phyloP scores from a whole-genome alignment of 2,797 vertebrate genomes.

The Hypotaenidia okinawae region DNA sequence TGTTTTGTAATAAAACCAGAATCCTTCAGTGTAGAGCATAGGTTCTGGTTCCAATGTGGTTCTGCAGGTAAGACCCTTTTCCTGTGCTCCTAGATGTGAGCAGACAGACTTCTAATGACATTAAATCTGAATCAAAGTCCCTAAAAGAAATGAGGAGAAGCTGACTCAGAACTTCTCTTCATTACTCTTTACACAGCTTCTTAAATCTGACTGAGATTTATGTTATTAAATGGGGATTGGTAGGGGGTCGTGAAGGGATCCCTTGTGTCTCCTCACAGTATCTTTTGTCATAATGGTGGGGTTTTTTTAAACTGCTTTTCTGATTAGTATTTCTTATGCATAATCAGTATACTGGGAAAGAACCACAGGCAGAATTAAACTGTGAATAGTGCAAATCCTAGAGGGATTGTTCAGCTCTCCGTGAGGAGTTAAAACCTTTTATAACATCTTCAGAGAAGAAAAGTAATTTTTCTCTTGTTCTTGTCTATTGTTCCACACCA shows the following conservation, averaged over 20 bases:
- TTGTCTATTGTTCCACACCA: not conserved
- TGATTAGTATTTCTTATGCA: not conserved
- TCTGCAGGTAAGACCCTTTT: not conserved
- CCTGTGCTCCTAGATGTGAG: not conserved
- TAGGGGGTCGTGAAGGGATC: not conserved
- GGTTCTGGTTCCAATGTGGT: not conserved
- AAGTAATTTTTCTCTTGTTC: not conserved
- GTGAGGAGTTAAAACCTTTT: constrained; percentile 9
- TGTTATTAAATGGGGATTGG: not conserved
- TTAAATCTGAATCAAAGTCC: not conserved
- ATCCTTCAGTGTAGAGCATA: not conserved
- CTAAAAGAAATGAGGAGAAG: not conserved
- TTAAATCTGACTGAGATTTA: not conserved
- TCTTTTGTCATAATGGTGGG: accelerated
- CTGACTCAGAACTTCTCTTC: not conserved
- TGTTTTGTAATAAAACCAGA: not conserved
- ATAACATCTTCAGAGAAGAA: not conserved
- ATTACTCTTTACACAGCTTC: not conserved
- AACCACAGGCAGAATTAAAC: not conserved
- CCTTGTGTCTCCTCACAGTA: not conserved
- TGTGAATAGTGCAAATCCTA: not conserved
- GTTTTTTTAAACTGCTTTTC: not conserved
- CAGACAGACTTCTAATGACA: not conserved
- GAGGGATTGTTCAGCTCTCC: constrained; percentile 11
- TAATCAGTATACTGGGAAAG: not conserved